phyloP scores from a whole-genome alignment of 2,888 invertebrate genomes.

The Alloscopus bannaensis region DNA sequence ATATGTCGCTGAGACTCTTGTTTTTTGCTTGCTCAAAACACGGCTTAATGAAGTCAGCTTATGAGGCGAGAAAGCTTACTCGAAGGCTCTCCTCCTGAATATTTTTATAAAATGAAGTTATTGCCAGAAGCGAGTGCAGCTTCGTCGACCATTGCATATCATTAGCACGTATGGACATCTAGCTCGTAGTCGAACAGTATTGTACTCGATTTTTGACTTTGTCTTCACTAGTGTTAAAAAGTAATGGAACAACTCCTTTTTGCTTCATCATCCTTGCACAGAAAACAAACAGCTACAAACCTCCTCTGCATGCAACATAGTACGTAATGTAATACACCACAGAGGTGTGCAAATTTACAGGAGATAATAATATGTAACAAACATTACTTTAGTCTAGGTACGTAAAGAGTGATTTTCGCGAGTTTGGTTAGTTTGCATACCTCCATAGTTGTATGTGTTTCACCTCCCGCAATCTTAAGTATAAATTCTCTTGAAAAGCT shows the following conservation, averaged over 20 bases:
- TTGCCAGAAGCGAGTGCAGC: constrained; percentile 1
- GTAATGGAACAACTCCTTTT: constrained; percentile 23
- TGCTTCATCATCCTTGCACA: constrained; percentile 41
- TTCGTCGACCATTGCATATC: not conserved
- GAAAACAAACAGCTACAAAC: no score
- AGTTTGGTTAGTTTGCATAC: no score
- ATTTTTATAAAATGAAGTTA: constrained; percentile 6
- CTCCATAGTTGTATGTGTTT: no score
- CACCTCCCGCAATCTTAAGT: no score
- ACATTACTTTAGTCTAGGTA: no score
- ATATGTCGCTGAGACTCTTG: no score
- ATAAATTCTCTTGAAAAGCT: constrained; percentile 18
- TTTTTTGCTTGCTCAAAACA: not conserved
- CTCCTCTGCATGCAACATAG: constrained; percentile 6
- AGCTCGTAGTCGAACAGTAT: constrained; percentile 12
- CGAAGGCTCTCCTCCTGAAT: constrained; percentile 20
- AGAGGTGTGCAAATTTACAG: no score
- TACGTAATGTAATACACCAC: no score
- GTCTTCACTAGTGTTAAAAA: constrained; percentile 7
- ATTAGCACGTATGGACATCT: constrained; percentile 6
- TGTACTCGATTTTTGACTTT: constrained; percentile 12
- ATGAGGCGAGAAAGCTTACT: not conserved
- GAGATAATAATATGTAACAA: no score
- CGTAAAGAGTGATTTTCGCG: no score
- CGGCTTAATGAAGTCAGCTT: constrained; percentile 25